Evolutionary conservation across 1,140 invertebrate genomes (phyloP).

Genomic region (Dolichoris vasculosae): DNA sequence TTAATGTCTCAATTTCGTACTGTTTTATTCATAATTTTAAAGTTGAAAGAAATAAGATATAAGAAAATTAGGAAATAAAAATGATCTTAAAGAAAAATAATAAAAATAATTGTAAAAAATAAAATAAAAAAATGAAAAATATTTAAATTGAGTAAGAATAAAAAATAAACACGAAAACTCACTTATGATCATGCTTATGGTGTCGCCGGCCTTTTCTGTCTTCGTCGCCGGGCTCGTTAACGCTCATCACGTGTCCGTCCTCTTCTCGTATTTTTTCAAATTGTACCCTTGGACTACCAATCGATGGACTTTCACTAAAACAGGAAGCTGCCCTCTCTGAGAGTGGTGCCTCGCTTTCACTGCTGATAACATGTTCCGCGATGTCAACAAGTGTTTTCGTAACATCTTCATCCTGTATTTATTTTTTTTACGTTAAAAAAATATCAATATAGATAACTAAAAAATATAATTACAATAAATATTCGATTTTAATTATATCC

Average conservation of each 20-base stretch:
- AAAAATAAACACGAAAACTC: neutral
- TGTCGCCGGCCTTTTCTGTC: conserved; percentile 67
- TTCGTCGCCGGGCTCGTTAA: conserved; percentile 59
- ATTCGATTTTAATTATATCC: no score
- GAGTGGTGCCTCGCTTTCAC: conserved; percentile 71
- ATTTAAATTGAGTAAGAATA: no score
- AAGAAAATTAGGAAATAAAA: no score
- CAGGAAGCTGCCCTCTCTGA: conserved; percentile 72
- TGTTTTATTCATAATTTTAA: no score
- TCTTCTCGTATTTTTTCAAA: conserved; percentile 72
- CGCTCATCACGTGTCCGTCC: conserved; percentile 54
- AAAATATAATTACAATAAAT: no score
- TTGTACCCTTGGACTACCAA: conserved; percentile 71
- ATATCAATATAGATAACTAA: neutral
- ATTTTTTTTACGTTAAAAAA: neutral
- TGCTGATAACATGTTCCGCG: conserved; percentile 55
- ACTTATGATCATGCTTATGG: conserved; percentile 74
- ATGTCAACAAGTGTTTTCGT: conserved; percentile 51
- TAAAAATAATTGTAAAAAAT: no score
- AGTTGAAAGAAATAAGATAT: no score
- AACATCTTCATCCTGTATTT: conserved; percentile 48
- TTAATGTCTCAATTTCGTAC: no score
- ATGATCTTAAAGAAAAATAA: no score
- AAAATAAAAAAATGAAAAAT: no score
- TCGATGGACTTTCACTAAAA: conserved; percentile 62